These are phyloP conservation scores for Oikopleura albicans DNA, from an alignment of 23 tunicate species.

Conservation along the genomic window DNA sequence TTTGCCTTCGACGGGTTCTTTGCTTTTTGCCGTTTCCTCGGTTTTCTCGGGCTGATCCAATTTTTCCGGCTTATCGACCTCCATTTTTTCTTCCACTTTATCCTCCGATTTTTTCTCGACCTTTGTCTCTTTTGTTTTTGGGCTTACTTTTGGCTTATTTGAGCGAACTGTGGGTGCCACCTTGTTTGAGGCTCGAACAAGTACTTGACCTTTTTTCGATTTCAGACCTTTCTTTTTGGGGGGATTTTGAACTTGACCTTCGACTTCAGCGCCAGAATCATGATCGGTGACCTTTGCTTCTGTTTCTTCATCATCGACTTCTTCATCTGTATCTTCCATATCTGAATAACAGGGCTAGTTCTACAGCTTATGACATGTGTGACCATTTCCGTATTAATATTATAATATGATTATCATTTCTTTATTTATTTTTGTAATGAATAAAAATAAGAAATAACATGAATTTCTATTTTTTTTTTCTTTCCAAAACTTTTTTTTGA, in stretches of 20 bases:
- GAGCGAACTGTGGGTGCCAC: background rate
- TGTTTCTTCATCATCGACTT: background rate
- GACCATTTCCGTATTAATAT: too few species aligned
- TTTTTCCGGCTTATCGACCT: background rate
- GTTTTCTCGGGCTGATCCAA: background rate
- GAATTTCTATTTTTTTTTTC: too few species aligned
- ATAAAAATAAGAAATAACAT: background rate
- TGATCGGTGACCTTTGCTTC: background rate
- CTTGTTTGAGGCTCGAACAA: background rate
- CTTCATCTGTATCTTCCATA: too few species aligned
- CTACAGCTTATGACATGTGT: too few species aligned
- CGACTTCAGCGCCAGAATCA: constrained; percentile 14
- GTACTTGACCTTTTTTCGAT: constrained; percentile 1
- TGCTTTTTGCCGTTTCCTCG: background rate
- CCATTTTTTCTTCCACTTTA: constrained; percentile 4
- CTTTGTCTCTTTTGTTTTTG: background rate
- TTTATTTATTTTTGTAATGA: background rate
- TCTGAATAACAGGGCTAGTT: too few species aligned
- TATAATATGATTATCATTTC: background rate
- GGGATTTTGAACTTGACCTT: background rate
- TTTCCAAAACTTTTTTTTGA: too few species aligned
- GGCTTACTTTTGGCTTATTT: background rate
- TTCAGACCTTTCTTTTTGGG: background rate
- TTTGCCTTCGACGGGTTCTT: background rate
- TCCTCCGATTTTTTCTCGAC: background rate